Conservation (phyloP, 2,888 invertebrate genomes). For the Trachelus iudaicus region DNA sequence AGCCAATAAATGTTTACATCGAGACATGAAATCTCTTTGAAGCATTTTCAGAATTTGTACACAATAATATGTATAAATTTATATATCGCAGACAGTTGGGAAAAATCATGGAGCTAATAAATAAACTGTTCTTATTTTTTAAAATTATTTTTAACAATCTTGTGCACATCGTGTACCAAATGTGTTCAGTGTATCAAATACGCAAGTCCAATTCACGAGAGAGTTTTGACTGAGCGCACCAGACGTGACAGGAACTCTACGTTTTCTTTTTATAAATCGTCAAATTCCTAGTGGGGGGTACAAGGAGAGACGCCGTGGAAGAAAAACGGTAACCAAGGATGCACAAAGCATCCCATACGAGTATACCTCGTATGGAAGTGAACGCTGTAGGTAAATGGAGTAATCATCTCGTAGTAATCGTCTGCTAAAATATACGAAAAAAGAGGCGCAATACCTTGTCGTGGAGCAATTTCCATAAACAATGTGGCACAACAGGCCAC, state of each 20-base stretch:
- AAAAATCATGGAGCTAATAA: not conserved
- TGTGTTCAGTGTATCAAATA: not conserved
- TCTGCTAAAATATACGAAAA: slow-evolving; percentile 40
- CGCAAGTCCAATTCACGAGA: not conserved
- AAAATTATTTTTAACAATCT: not conserved
- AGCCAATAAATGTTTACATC: not conserved
- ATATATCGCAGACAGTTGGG: not conserved
- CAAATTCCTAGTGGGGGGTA: not conserved
- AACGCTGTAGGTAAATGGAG: slow-evolving; percentile 20
- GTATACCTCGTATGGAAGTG: not conserved
- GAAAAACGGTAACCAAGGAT: not conserved
- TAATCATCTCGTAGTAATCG: slow-evolving; percentile 28
- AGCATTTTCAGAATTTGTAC: not conserved
- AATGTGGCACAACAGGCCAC: slow-evolving; percentile 25
- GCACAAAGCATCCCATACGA: slow-evolving; percentile 1
- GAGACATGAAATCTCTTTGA: not conserved
- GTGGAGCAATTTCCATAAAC: slow-evolving; percentile 48
- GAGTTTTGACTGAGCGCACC: slow-evolving; percentile 9
- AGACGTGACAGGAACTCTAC: not conserved
- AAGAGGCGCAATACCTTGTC: slow-evolving; percentile 26
- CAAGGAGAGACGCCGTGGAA: not conserved
- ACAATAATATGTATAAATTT: not conserved
- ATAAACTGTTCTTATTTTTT: not conserved
- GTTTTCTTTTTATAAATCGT: not conserved
- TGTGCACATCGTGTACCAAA: not conserved